phyloP scores from a whole-genome alignment of 1,140 invertebrate genomes.

The Muscidifurax raptorellus region DNA sequence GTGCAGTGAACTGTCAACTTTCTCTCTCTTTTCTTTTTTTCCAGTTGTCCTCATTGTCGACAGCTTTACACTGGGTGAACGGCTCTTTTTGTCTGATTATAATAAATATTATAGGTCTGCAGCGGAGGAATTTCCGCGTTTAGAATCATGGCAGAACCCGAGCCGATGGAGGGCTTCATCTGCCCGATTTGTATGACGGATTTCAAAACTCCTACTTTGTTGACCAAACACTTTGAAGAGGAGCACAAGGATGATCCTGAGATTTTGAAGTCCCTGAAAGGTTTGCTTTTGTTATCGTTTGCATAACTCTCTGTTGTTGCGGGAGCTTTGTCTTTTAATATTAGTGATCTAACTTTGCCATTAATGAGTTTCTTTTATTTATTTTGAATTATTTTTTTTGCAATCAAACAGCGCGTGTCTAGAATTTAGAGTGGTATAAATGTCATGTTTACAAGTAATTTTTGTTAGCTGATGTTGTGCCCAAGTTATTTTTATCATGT shows the following conservation, averaged over 20 bases:
- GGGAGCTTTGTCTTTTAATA: not conserved
- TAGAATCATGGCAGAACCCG: constrained; percentile 24
- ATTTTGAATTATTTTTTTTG: not conserved
- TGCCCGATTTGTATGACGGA: constrained; percentile 95
- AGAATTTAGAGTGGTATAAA: not conserved
- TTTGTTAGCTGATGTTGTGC: not conserved
- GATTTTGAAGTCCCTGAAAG: constrained; percentile 93
- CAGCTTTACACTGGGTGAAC: not conserved
- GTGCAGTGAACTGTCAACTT: not conserved
- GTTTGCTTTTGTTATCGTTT: constrained; percentile 67
- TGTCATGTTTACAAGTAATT: not conserved
- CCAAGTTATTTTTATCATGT: not conserved
- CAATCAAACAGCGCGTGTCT: not conserved
- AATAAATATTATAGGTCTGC: not conserved
- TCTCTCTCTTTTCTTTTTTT: not conserved
- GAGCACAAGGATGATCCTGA: constrained; percentile 92
- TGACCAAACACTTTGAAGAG: constrained; percentile 92
- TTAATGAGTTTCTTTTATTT: not conserved
- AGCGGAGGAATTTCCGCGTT: not conserved
- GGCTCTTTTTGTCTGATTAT: not conserved
- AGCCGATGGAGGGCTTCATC: constrained; percentile 88
- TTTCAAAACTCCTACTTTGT: constrained; percentile 86
- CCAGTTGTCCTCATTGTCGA: not conserved
- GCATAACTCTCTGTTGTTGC: not conserved
- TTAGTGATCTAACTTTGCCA: not conserved